phyloP scores from a whole-genome alignment of 2,797 vertebrate genomes.

The Myripristis jacobus region DNA sequence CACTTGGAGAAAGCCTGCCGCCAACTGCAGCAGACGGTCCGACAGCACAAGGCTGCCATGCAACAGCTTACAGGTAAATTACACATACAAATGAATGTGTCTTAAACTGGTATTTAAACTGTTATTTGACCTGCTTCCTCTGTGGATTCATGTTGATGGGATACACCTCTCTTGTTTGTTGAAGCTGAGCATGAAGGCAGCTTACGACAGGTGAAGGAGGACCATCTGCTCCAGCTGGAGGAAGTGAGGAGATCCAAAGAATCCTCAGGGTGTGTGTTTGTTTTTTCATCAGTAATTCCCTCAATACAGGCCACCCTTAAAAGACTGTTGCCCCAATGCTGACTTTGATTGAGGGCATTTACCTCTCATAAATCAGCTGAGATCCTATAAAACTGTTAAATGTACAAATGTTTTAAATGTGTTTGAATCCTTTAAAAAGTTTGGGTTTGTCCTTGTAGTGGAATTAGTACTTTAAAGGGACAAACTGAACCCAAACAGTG shows the following conservation, averaged over 20 bases:
- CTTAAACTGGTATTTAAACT: neutral
- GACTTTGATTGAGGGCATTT: too few species aligned
- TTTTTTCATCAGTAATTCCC: neutral
- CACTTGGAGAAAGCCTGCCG: slow-evolving; percentile 87
- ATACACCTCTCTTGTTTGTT: slow-evolving; percentile 27
- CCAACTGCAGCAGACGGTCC: slow-evolving; percentile 87
- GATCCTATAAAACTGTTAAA: too few species aligned
- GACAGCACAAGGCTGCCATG: slow-evolving; percentile 80
- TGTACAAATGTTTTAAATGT: too few species aligned
- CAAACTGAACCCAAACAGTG: too few species aligned
- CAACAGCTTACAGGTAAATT: slow-evolving; percentile 84
- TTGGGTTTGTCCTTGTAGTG: too few species aligned
- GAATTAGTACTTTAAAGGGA: too few species aligned
- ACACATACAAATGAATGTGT: neutral
- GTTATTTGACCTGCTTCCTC: too few species aligned
- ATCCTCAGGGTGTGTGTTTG: slow-evolving; percentile 69
- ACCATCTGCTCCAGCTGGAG: slow-evolving; percentile 82
- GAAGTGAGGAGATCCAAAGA: slow-evolving; percentile 73
- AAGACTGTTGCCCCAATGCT: too few species aligned
- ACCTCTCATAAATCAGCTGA: too few species aligned
- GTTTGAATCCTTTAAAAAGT: too few species aligned
- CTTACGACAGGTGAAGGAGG: slow-evolving; percentile 79
- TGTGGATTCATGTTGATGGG: slow-evolving; percentile 7
- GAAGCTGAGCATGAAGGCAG: slow-evolving; percentile 84
- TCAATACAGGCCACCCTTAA: neutral